These are phyloP conservation scores for Enteromius radiatus DNA, from an alignment of 2,797 vertebrate species.

Conservation along the genomic window DNA sequence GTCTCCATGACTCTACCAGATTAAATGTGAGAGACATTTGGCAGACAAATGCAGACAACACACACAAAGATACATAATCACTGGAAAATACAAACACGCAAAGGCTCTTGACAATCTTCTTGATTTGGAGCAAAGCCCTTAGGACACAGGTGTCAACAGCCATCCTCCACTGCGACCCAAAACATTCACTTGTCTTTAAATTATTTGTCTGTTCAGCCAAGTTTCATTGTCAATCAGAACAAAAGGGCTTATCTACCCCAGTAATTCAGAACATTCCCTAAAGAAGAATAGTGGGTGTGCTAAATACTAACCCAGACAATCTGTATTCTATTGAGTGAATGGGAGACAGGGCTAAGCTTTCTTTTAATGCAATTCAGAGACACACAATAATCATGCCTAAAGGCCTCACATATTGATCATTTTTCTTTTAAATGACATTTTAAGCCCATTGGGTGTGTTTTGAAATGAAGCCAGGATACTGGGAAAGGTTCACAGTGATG, in stretches of 20 bases:
- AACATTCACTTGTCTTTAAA: slow-evolving; percentile 45
- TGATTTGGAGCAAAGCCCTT: slow-evolving; percentile 1
- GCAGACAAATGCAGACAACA: slow-evolving; percentile 28
- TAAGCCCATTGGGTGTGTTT: slow-evolving; percentile 22
- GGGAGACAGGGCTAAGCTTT: slow-evolving; percentile 8
- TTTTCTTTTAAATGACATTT: slow-evolving; percentile 57
- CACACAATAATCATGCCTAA: slow-evolving; percentile 59
- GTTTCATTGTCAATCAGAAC: slow-evolving; percentile 54
- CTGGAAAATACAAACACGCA: slow-evolving; percentile 34
- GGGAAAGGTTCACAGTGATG: slow-evolving; percentile 4
- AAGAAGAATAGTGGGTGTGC: slow-evolving; percentile 35
- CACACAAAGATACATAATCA: slow-evolving; percentile 14
- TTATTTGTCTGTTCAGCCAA: slow-evolving; percentile 42
- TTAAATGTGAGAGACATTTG: neutral
- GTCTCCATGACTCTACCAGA: slow-evolving; percentile 3
- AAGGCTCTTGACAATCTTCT: slow-evolving; percentile 23
- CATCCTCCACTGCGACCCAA: slow-evolving; percentile 16
- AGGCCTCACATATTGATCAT: slow-evolving; percentile 63
- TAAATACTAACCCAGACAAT: slow-evolving; percentile 58
- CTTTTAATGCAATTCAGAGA: slow-evolving; percentile 59
- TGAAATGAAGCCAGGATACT: slow-evolving; percentile 33
- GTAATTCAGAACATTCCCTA: slow-evolving; percentile 52
- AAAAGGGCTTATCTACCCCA: slow-evolving; percentile 42
- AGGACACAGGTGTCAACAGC: slow-evolving; percentile 12
- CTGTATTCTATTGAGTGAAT: slow-evolving; percentile 30